Evolutionary conservation across 2,113 vertebrate species (phyloP), one percentile per base, ranked within the genome.

Genomic region (Platichthys flesus): DNA sequence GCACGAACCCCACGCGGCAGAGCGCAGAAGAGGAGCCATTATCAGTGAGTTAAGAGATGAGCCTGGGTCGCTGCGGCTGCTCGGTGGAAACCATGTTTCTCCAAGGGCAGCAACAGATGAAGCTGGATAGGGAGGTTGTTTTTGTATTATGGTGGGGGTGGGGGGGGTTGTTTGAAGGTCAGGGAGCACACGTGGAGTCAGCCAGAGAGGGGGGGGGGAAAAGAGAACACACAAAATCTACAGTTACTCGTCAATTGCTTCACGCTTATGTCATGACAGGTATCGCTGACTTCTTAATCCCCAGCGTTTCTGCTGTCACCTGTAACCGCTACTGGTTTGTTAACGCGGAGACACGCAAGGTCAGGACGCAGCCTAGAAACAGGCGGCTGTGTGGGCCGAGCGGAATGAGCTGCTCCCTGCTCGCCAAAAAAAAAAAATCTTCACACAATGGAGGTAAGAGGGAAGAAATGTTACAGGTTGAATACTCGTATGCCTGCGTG

Each of bases 261-360:
- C 45, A 9, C 69, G 28, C 75, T 83, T 64, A 69, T 80, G 87
- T 85, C 80, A 82, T 28, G 71, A 77, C 79, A 85, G 77, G 84
- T 86, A 86, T 87, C 75, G 7, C 69, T 85, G 67, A 79, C 88
- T 78, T 58, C 81, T 55, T 88, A 83, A 89, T 89, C 85, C 82
- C 76, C 56, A 3, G 71, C 61, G 13, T 79, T 81, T 79, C 78
- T 77, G 61, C 55, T 2, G n/a, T 64, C 64, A 78, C 82, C 78
- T 82, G 76, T 70, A 64, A 37, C 75, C 67, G 84, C 85, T 67
- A 73, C 86, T 85, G 89, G 79, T 80, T 82, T 79, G 79, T 82
- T 78, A 77, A 77, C 84, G 87, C 60, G 2, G 8, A 78, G 68
- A 72, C 83, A 79, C 42, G 79, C 70, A 47, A 52, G 15, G 47